Conservation (phyloP, 2,113 vertebrate species). For the Stomatorhinus ivindoensis region DNA sequence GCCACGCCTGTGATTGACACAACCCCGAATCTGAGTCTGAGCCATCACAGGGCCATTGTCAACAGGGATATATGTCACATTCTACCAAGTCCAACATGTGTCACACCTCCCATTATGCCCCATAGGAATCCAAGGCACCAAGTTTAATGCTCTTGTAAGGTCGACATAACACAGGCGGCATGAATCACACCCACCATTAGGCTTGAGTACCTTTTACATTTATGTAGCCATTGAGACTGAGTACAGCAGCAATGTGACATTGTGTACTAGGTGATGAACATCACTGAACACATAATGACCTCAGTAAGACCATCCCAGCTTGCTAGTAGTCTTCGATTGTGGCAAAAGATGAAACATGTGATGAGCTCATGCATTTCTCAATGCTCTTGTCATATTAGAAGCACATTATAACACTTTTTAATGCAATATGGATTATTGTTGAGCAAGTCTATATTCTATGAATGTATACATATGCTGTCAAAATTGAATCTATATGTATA, state of each 20-base stretch:
- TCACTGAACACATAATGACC: not conserved
- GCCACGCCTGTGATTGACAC: not conserved
- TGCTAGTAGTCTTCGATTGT: not conserved
- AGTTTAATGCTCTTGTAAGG: not conserved
- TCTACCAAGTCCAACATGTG: not conserved
- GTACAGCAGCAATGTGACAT: not conserved
- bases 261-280: not conserved
- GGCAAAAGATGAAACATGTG: not conserved
- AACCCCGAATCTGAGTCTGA: not conserved
- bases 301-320: not conserved
- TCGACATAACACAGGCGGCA: not conserved
- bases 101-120: not conserved
- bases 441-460: not conserved
- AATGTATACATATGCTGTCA: not conserved
- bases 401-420: not conserved
- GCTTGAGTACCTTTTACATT: not conserved
- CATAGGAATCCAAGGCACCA: not conserved
- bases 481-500: not conserved
- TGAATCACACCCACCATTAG: not conserved
- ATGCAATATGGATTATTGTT: not conserved
- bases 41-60: not conserved
- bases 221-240: not conserved
- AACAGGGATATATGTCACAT: not conserved
- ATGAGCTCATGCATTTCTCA: not conserved
- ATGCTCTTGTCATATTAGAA: not conserved